phyloP scores from a whole-genome alignment of 2,888 invertebrate genomes.

The Hyalella azteca region DNA sequence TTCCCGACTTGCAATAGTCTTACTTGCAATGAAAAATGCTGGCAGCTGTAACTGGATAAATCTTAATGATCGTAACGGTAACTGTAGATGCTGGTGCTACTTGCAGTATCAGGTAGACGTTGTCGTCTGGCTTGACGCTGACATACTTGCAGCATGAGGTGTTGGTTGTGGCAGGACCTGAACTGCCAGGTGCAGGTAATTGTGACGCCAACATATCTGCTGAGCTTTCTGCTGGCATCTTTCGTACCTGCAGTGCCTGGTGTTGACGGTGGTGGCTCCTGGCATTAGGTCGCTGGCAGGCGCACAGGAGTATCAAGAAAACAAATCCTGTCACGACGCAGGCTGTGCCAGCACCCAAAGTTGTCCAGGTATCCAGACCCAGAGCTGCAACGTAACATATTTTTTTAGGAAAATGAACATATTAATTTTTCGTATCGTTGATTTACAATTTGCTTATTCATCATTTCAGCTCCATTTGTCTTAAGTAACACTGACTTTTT shows the following conservation, averaged over 20 bases:
- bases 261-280: background rate
- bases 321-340: conserved; percentile 54
- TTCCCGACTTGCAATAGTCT: background rate
- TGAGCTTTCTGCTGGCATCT: too few relatives aligned
- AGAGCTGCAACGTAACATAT: conserved; percentile 45
- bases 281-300: conserved; percentile 42
- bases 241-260: conserved; percentile 20
- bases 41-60: too few relatives aligned
- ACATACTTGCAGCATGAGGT: background rate
- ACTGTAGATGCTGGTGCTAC: too few relatives aligned
- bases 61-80: too few relatives aligned
- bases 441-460: too few relatives aligned
- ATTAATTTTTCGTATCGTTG: too few relatives aligned
- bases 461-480: too few relatives aligned
- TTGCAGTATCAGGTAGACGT: too few relatives aligned
- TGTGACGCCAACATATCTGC: background rate
- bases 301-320: conserved; percentile 58
- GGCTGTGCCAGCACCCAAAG: conserved; percentile 59
- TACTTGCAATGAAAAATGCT: background rate
- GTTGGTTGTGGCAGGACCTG: background rate
- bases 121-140: too few relatives aligned
- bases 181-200: background rate
- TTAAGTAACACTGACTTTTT: too few relatives aligned
- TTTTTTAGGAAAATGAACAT: too few relatives aligned
- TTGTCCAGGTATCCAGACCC: conserved; percentile 52